These are phyloP conservation scores for Huso huso DNA, from an alignment of 2,797 vertebrate genomes.

Conservation along the genomic window DNA sequence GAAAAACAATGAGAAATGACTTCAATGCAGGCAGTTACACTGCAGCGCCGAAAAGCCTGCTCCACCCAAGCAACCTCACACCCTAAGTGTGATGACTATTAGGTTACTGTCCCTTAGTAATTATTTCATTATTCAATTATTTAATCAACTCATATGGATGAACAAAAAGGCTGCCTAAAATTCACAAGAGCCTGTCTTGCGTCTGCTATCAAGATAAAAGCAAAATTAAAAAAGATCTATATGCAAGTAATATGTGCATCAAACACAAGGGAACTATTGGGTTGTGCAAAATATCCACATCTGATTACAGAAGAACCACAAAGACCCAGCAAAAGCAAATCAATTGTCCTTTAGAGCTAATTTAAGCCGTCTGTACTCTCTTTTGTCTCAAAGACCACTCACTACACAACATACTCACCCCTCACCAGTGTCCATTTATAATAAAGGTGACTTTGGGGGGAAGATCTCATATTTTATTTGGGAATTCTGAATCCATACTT, in stretches of 20 bases:
- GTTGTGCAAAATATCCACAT: slow-evolving; percentile 34
- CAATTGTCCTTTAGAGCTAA: background rate
- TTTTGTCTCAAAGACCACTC: too few relatives aligned
- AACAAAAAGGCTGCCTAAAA: slow-evolving; percentile 73
- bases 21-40: too few relatives aligned
- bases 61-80: background rate
- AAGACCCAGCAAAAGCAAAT: background rate
- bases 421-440: too few relatives aligned
- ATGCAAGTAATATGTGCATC: slow-evolving; percentile 35
- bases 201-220: slow-evolving; percentile 67
- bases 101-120: too few relatives aligned
- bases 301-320: background rate
- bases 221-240: slow-evolving; percentile 49
- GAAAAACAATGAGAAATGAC: background rate
- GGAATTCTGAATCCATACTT: too few relatives aligned
- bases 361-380: too few relatives aligned
- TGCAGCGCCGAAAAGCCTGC: background rate
- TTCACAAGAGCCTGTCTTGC: slow-evolving; percentile 72
- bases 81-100: too few relatives aligned
- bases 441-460: too few relatives aligned
- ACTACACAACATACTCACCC: too few relatives aligned
- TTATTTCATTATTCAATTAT: slow-evolving; percentile 35
- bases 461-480: too few relatives aligned
- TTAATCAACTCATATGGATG: slow-evolving; percentile 47
- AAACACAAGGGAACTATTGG: slow-evolving; percentile 32